Evolutionary conservation across 2,888 invertebrate species (phyloP).

Genomic region (Drosophila gaucha): DNA sequence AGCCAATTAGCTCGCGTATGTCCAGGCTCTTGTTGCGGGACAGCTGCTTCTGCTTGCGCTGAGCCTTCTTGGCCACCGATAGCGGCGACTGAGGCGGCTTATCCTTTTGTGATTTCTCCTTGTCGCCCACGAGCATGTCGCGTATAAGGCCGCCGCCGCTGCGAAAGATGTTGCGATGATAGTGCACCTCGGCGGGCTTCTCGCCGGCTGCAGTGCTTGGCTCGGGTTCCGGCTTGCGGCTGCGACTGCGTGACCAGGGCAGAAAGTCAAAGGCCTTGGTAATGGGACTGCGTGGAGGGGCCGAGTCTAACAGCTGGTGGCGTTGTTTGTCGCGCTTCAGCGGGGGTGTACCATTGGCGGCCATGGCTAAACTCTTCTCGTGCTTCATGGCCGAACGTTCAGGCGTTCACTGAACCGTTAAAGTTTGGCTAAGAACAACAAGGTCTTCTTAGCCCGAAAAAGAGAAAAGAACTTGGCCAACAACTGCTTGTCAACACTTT

Average conservation of each 20-base stretch:
- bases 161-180: conserved; percentile 82
- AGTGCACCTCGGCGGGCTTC: conserved; percentile 65
- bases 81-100: conserved; percentile 65
- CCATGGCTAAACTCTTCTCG: conserved; percentile 68
- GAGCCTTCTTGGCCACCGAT: conserved; percentile 52
- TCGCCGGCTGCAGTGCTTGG: conserved; percentile 16
- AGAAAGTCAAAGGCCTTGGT: conserved; percentile 84
- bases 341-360: conserved; percentile 41
- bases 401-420: conserved; percentile 47
- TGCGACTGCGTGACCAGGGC: conserved; percentile 82
- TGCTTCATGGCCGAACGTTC: conserved; percentile 74
- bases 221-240: conserved; percentile 31
- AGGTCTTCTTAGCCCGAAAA: conserved; percentile 32
- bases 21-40: conserved; percentile 83
- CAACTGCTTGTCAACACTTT: conserved; percentile 22
- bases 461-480: conserved; percentile 16
- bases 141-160: conserved; percentile 82
- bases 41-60: conserved; percentile 62
- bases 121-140: conserved; percentile 82
- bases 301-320: conserved; percentile 36
- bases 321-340: conserved; percentile 45
- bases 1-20: conserved; percentile 82
- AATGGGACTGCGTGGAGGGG: conserved; percentile 80
- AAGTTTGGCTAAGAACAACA: conserved; percentile 11
- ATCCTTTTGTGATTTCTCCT: conserved; percentile 73